Evolutionary conservation across 2,113 vertebrate genomes (phyloP), one percentile per base, ranked within the genome.

Genomic region (Stigmatopora argus): DNA sequence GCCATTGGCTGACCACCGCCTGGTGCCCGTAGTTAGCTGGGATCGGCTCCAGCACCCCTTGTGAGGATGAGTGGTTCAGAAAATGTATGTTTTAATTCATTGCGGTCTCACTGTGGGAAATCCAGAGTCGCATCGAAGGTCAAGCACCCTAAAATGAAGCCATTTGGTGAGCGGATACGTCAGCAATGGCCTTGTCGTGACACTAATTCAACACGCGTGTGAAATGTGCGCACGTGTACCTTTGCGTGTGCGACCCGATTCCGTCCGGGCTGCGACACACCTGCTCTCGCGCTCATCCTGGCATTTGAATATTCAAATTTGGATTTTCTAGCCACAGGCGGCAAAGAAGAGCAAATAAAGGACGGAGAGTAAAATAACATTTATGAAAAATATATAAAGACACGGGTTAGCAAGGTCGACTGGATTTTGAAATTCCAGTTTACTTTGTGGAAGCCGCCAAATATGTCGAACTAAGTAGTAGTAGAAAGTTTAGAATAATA

Each of bases 301-400:
- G 45, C 46, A 87, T 92, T 90, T 90, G 81, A 84, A 91, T 91
- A 87, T 83, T 79, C 71, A 83, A 79, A 90, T 91, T 80, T 78
- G 78, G 79, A 80, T 88, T 70, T 35, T 31, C 63, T 67, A 76
- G 75, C 78, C 66, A 76, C n/a, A 19, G 63, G 63, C 11, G 10
- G 64, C 4, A 57, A 61, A 5, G 13, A 61, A 45, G 58, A 45
- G 58, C 58, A 61, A 61, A 61, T 44, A 61, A 61, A 61, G 58
- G 35, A 61, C 58, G 44, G 38, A 61, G n/a, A 19, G 10, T 23
- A 38, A 11, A 44, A 38, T 38, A 38, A 38, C n/a, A n/a, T n/a
- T n/a, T n/a, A n/a, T n/a, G n/a, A n/a, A n/a, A n/a, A n/a, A n/a
- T n/a, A n/a, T n/a, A n/a, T n/a, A n/a, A n/a, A n/a, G n/a, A n/a